Evolutionary conservation across 2,888 invertebrate genomes (phyloP).

Genomic region (Sturmia bella): DNA sequence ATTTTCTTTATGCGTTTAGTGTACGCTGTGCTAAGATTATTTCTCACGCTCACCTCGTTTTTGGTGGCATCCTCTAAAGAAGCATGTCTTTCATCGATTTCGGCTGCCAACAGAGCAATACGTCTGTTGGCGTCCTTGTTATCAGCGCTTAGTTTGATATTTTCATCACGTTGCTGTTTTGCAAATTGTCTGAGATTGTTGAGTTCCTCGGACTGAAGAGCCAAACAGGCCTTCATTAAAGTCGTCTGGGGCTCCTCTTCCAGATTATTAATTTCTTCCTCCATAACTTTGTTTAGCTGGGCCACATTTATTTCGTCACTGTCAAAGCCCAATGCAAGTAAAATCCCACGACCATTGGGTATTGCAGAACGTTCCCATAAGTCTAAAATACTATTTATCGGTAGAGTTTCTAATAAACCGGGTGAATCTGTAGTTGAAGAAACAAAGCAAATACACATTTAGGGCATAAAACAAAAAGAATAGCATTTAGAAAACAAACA

Average conservation of each 20-base stretch:
- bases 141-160: constrained; percentile 90
- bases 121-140: constrained; percentile 91
- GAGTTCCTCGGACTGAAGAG: constrained; percentile 87
- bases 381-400: constrained; percentile 85
- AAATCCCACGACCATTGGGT: constrained; percentile 85
- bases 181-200: constrained; percentile 84
- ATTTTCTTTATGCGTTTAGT: too few species aligned
- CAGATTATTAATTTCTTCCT: constrained; percentile 85
- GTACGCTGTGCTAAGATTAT: background rate
- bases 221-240: constrained; percentile 84
- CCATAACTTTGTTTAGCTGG: constrained; percentile 86
- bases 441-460: constrained; percentile 4
- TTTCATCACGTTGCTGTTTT: constrained; percentile 88
- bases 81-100: constrained; percentile 94
- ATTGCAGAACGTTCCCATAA: constrained; percentile 89
- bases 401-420: constrained; percentile 78
- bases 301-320: constrained; percentile 84
- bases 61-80: constrained; percentile 90
- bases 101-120: constrained; percentile 91
- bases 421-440: constrained; percentile 74
- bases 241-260: constrained; percentile 80
- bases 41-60: constrained; percentile 74
- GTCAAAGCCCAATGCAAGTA: constrained; percentile 87
- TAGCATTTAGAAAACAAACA: constrained; percentile 21
- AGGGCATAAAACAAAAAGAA: background rate